Evolutionary conservation across 1,140 invertebrate genomes (phyloP), one percentile per base, ranked within the genome.

Genomic region (Nebria ingens): DNA sequence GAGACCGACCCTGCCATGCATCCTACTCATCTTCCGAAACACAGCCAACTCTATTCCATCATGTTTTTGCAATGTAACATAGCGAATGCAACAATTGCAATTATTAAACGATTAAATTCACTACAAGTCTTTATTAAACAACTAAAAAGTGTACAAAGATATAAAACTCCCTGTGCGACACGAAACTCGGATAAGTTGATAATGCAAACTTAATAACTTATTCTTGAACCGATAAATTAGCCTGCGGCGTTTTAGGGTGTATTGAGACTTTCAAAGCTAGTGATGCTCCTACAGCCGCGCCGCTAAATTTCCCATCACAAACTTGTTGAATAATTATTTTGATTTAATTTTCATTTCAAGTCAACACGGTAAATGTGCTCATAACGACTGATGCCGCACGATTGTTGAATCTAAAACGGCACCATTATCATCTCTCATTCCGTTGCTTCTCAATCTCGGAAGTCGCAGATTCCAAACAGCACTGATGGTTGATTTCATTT

Each of bases 131-230:
- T n/a, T n/a, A n/a, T n/a, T n/a, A n/a, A n/a, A n/a, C n/a, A n/a
- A n/a, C n/a, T n/a, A n/a, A n/a, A n/a, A n/a, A n/a, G n/a, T n/a
- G n/a, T n/a, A n/a, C n/a, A n/a, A n/a, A n/a, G n/a, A n/a, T n/a
- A n/a, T n/a, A n/a, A n/a, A n/a, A n/a, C n/a, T n/a, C n/a, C n/a
- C n/a, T n/a, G n/a, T n/a, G n/a, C n/a, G n/a, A n/a, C n/a, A n/a
- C n/a, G n/a, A n/a, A n/a, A n/a, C n/a, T 61, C 59, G 60, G 57
- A 55, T 60, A 61, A 63, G 58, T 64, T 63, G 59, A 60, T 63
- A 63, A 65, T 63, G 60, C 62, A 63, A 65, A 61, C 60, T 65
- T 61, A 60, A 60, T 61, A 60, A 60, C 59, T 60, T 56, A 56
- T 38, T 58, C 53, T n/a, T 56, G 56, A 58, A 56, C 56, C 59